These are phyloP conservation scores for Eumacrocentrus americanus DNA, from an alignment of 2,888 invertebrate genomes.

Conservation along the genomic window DNA sequence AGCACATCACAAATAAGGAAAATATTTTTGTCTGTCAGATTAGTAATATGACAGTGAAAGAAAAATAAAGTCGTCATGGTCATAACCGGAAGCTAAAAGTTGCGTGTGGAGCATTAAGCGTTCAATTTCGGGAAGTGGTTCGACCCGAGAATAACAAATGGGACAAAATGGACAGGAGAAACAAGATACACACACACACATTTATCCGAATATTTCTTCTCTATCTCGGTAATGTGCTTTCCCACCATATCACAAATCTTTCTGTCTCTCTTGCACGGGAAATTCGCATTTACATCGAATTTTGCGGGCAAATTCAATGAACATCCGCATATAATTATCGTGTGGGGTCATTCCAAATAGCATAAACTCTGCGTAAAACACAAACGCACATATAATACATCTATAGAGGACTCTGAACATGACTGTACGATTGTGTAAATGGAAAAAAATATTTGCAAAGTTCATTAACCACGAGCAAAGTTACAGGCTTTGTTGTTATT, in stretches of 20 bases:
- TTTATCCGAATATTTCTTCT: too few relatives aligned
- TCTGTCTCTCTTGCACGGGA: not conserved
- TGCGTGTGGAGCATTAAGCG: conserved; percentile 7
- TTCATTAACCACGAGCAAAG: not conserved
- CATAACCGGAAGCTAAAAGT: not conserved
- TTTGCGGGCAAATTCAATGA: conserved; percentile 4
- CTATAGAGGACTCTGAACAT: not conserved
- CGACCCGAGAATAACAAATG: conserved; percentile 13
- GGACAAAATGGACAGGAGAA: conserved; percentile 1
- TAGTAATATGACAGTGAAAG: too few relatives aligned
- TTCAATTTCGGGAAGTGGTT: conserved; percentile 18
- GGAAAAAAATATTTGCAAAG: conserved; percentile 5
- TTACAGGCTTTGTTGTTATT: not conserved
- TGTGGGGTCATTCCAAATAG: not conserved
- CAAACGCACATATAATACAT: not conserved
- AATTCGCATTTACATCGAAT: conserved; percentile 8
- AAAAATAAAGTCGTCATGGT: not conserved
- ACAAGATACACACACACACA: not conserved
- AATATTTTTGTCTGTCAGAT: too few relatives aligned
- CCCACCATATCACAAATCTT: not conserved
- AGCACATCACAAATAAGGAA: too few relatives aligned
- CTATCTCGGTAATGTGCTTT: too few relatives aligned
- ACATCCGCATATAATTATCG: conserved; percentile 7
- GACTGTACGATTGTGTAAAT: too few relatives aligned
- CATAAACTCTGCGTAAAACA: conserved; percentile 2